Conservation (phyloP, 2,888 invertebrate species). For the Rhamphomyia laevipes region DNA sequence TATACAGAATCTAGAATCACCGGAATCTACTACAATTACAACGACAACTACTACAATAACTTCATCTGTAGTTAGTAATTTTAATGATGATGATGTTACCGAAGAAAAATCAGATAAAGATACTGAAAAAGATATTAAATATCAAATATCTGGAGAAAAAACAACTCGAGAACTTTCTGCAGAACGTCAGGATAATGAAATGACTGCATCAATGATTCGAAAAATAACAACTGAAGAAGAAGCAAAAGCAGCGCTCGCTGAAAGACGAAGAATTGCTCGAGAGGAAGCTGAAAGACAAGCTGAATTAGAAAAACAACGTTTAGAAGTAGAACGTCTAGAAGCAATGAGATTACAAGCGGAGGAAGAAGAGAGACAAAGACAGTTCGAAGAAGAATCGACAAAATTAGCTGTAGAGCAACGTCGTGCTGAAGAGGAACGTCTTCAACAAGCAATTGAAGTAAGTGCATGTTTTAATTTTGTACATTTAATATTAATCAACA, state of each 20-base stretch:
- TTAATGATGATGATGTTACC: slow-evolving; percentile 18
- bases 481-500: not conserved
- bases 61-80: slow-evolving; percentile 17
- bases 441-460: slow-evolving; percentile 70
- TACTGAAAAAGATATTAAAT: slow-evolving; percentile 20
- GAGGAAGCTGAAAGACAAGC: slow-evolving; percentile 89
- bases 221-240: slow-evolving; percentile 82
- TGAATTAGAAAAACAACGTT: slow-evolving; percentile 63
- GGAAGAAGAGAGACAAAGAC: slow-evolving; percentile 75
- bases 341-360: slow-evolving; percentile 57
- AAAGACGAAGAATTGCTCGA: slow-evolving; percentile 71
- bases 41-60: slow-evolving; percentile 11
- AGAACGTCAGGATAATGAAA: slow-evolving; percentile 25
- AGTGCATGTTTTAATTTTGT: slow-evolving; percentile 1
- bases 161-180: slow-evolving; percentile 21
- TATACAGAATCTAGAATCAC: too few species aligned
- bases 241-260: slow-evolving; percentile 88
- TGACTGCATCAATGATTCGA: slow-evolving; percentile 53
- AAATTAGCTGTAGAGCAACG: slow-evolving; percentile 69
- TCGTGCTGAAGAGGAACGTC: slow-evolving; percentile 71
- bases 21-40: too few species aligned
- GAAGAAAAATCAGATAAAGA: slow-evolving; percentile 32
- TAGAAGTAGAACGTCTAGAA: slow-evolving; percentile 60
- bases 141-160: too few species aligned
- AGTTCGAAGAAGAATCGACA: slow-evolving; percentile 68